A percentile compares a stretch with the other conserved stretches of the same genome.
Conservation (phyloP, 1,140 invertebrate genomes). For the Meloidogyne chitwoodi region DNA sequence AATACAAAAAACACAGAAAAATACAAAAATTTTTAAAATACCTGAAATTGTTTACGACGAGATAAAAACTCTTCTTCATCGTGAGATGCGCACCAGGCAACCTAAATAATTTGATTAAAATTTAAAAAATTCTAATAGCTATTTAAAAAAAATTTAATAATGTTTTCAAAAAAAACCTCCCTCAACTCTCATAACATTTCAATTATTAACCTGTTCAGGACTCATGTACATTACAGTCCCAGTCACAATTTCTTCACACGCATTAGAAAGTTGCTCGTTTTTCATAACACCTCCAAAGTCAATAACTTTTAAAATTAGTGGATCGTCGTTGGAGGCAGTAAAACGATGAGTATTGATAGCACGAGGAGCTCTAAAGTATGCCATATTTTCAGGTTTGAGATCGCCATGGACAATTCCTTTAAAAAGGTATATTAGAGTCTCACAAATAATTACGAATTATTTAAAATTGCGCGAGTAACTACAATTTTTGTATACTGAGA, state of each 20-base stretch:
- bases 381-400: slow-evolving; percentile 18
- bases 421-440: neutral
- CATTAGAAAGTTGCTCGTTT: neutral
- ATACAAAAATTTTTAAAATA: neutral
- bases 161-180: no score
- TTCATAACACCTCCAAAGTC: slow-evolving; percentile 16
- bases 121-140: no score
- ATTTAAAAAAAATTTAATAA: no score
- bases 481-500: no score
- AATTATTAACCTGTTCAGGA: slow-evolving; percentile 9
- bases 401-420: slow-evolving; percentile 14
- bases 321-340: neutral
- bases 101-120: neutral
- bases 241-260: slow-evolving; percentile 15
- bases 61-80: neutral
- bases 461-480: no score
- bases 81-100: slow-evolving; percentile 14
- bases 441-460: neutral
- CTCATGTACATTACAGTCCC: slow-evolving; percentile 23
- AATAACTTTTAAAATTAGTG: slow-evolving; percentile 11
- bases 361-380: neutral
- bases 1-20: neutral
- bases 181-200: no score
- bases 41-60: slow-evolving; percentile 6
- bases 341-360: neutral